Evolutionary conservation across 2,113 vertebrate genomes (phyloP), one percentile per base, ranked within the genome.

Genomic region (Odobenus rosmarus): DNA sequence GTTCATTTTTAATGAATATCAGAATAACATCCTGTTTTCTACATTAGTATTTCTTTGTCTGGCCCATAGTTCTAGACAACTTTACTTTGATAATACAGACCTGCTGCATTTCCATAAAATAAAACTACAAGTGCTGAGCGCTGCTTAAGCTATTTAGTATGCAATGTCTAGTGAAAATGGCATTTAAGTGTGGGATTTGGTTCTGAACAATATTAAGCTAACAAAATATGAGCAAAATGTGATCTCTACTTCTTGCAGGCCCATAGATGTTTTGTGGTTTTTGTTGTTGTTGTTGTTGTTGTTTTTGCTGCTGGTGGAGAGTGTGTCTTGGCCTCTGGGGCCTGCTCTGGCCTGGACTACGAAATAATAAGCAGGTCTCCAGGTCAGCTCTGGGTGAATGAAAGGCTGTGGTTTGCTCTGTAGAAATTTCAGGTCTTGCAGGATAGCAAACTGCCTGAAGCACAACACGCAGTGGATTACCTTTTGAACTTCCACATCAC

Each of bases 401-500:
- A 53, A 88, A 79, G 72, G 85, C 83, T 80, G 33, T 23, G 13
- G 74, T 91, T 76, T 89, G 21, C 72, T 67, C 42, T 95, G 49
- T 51, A 21, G 93, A 95, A n/a, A 90, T 76, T 18, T 96, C 49
- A 87, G 57, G 90, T 72, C 67, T 95, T 51, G 0, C 14, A 36
- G 84, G 67, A 64, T 33, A 61, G 76, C 77, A n/a, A 7, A 55
- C 64, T 71, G 80, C 89, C 89, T 51, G 61, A 14, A 79, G 74
- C 86, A 36, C 39, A 16, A 0, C 81, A 59, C 33, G 6, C 42
- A 7, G 83, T 8, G 23, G 53, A 7, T 88, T 53, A 89, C 92
- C 93, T 97, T 96, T 96, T 90, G 93, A 97, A 96, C 80, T 88
- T 95, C 84, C 81, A 76, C 71, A 61, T 81, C 57, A 39, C 53